These are phyloP conservation scores for Drosophila niveifrons DNA, from an alignment of 2,888 invertebrate species.

Conservation along the genomic window DNA sequence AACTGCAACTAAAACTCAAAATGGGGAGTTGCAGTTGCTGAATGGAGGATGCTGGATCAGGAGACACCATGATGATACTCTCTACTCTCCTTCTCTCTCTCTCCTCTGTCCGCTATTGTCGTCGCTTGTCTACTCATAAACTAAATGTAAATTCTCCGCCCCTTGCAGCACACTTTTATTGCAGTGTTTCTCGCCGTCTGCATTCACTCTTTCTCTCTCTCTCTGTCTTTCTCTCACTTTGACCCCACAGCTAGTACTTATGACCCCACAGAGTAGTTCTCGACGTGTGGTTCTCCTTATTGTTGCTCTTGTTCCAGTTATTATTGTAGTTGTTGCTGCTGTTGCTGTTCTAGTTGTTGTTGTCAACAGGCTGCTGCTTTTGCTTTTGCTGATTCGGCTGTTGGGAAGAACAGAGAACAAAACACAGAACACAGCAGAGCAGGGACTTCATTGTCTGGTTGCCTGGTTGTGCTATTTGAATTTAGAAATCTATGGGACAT, in stretches of 20 bases:
- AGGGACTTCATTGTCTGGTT: constrained; percentile 71
- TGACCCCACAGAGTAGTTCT: constrained; percentile 55
- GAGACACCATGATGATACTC: constrained; percentile 29
- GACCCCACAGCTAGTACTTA: constrained; percentile 38
- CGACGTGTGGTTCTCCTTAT: constrained; percentile 68
- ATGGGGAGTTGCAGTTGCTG: not conserved
- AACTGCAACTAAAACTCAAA: constrained; percentile 23
- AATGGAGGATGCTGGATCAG: constrained; percentile 22
- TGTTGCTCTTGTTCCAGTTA: constrained; percentile 54
- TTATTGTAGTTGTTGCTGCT: constrained; percentile 40
- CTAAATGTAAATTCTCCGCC: constrained; percentile 76
- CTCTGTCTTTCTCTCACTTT: not conserved
- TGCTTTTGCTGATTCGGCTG: constrained; percentile 59
- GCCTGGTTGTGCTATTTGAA: constrained; percentile 52
- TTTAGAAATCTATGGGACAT: constrained; percentile 57
- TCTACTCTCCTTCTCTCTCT: constrained; percentile 14
- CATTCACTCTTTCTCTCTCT: constrained; percentile 15
- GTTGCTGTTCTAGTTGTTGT: constrained; percentile 60
- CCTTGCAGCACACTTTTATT: constrained; percentile 69
- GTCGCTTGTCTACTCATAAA: constrained; percentile 80
- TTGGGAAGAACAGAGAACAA: constrained; percentile 16
- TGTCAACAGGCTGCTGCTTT: constrained; percentile 68
- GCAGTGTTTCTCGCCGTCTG: constrained; percentile 69
- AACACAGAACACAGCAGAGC: not conserved
- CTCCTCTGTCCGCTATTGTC: constrained; percentile 62